Evolutionary conservation across 1,140 invertebrate genomes (phyloP).

Genomic region (Drosophila watanabei): DNA sequence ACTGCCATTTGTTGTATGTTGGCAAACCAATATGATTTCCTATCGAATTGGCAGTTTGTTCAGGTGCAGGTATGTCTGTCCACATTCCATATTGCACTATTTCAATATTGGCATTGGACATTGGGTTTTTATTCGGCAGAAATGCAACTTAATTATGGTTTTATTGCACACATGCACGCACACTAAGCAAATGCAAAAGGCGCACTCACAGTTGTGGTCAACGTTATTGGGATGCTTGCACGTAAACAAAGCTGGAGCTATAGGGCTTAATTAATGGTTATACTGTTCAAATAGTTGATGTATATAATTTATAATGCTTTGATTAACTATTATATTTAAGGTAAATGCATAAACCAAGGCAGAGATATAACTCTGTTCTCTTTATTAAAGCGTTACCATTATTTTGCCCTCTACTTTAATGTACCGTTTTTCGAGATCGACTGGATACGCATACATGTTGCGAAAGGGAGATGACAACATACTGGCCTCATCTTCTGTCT

Average conservation of each 20-base stretch:
- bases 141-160: slow-evolving; percentile 47
- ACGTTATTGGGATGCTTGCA: background rate
- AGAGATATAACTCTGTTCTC: background rate
- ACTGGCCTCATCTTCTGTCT: background rate
- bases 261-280: background rate
- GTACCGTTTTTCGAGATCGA: background rate
- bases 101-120: slow-evolving; percentile 36
- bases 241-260: background rate
- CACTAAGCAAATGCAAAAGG: slow-evolving; percentile 1
- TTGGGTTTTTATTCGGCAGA: slow-evolving; percentile 14
- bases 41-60: slow-evolving; percentile 5
- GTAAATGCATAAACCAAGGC: background rate
- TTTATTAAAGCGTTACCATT: background rate
- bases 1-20: slow-evolving; percentile 55
- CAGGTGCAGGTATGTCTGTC: slow-evolving; percentile 8
- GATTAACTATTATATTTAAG: background rate
- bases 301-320: background rate
- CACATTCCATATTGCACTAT: slow-evolving; percentile 28
- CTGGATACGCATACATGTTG: background rate
- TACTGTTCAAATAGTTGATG: background rate
- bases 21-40: slow-evolving; percentile 34
- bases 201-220: background rate
- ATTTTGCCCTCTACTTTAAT: background rate
- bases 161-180: slow-evolving; percentile 6
- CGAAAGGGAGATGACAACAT: background rate